These are phyloP conservation scores for Oryzias celebensis DNA, from an alignment of 2,113 vertebrate species.

Conservation along the genomic window DNA sequence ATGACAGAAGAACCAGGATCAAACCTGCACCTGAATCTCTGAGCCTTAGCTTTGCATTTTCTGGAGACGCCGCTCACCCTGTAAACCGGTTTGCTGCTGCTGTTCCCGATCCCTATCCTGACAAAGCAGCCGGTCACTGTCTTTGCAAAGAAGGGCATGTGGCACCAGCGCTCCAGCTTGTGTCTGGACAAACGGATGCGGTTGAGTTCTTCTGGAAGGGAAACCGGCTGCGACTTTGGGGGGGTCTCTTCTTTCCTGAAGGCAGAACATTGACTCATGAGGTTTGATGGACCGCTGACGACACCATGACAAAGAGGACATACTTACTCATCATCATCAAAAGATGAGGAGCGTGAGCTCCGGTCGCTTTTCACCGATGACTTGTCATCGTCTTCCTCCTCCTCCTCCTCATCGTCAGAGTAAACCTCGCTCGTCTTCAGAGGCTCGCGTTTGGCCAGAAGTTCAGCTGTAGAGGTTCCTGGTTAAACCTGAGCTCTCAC, in stretches of 20 bases:
- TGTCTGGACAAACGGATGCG: conserved; percentile 92
- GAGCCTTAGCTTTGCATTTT: background rate
- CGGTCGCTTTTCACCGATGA: conserved; percentile 96
- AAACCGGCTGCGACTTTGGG: conserved; percentile 95
- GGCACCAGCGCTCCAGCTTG: conserved; percentile 98
- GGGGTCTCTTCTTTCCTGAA: conserved; percentile 91
- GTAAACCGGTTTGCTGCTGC: conserved; percentile 98
- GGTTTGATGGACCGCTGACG: background rate
- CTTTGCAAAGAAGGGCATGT: conserved; percentile 98
- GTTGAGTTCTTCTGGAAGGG: conserved; percentile 94
- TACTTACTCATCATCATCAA: conserved; percentile 93
- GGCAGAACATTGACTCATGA: background rate
- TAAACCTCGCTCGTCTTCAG: conserved; percentile 98
- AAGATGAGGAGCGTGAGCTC: conserved; percentile 91
- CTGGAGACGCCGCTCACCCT: conserved; percentile 74
- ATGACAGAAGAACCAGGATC: conserved; percentile 2
- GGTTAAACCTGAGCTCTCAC: background rate
- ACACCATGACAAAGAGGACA: background rate
- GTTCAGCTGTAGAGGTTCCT: conserved; percentile 80
- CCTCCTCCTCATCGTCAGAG: conserved; percentile 96
- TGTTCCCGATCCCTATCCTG: conserved; percentile 96
- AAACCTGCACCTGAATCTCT: background rate
- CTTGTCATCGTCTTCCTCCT: conserved; percentile 97
- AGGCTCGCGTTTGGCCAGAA: conserved; percentile 93
- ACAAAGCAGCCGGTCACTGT: conserved; percentile 98